Conservation (phyloP, 2,888 invertebrate species). For the Anodontia alba region DNA sequence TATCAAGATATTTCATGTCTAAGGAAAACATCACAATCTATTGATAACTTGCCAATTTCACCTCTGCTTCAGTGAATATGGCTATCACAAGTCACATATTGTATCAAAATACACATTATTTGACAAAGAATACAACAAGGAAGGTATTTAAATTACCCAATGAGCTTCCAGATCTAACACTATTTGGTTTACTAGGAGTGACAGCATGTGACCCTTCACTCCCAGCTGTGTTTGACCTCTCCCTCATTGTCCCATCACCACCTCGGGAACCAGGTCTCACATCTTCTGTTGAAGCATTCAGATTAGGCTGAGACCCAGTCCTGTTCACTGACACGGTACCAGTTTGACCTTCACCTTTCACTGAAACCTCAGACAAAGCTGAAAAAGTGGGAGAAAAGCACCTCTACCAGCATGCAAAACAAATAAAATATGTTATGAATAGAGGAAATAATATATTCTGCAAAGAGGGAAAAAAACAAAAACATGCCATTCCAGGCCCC, state of each 20-base stretch:
- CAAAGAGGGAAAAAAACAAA: too few relatives aligned
- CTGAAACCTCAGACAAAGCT: not conserved
- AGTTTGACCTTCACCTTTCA: conserved; percentile 7
- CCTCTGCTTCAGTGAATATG: too few relatives aligned
- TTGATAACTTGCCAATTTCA: too few relatives aligned
- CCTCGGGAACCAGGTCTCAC: not conserved
- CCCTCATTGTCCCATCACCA: not conserved
- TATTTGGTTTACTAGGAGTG: conserved; percentile 32
- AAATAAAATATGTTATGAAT: too few relatives aligned
- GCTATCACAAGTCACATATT: too few relatives aligned
- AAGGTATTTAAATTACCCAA: conserved; percentile 55
- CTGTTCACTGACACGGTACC: not conserved
- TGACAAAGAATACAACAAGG: too few relatives aligned
- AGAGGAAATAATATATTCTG: too few relatives aligned
- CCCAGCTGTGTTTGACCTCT: conserved; percentile 32
- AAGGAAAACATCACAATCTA: too few relatives aligned
- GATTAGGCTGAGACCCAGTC: not conserved
- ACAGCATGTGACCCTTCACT: conserved; percentile 22
- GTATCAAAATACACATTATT: too few relatives aligned
- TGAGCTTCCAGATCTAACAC: conserved; percentile 48
- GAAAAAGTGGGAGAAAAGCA: not conserved
- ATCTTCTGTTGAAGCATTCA: conserved; percentile 7
- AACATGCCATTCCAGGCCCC: too few relatives aligned
- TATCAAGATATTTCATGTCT: too few relatives aligned
- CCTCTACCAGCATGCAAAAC: conserved; percentile 19